Base-by-base conservation (phyloP, 2,797 vertebrate species). In the Atherinosoma microstoma region DNA sequence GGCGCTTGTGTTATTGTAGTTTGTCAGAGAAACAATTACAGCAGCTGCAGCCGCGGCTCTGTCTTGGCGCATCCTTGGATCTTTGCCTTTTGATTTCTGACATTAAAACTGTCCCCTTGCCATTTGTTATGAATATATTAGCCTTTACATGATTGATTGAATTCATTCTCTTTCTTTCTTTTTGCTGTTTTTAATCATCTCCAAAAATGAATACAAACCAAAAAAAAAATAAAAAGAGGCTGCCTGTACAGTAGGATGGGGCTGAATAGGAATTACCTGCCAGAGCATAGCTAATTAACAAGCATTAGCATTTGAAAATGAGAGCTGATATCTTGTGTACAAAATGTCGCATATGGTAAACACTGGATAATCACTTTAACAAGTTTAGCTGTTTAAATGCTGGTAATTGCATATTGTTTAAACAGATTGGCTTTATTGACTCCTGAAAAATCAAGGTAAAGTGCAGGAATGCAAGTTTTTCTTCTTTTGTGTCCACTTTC, bases 231-330 rank as follows among this genome's bases (percentile, higher is more conserved):
- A 49, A 51, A 58, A 64, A 69, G 22, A 78, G 82, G 88, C 49
- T 58, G 92, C 88, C 86, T 78, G 88, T 91, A 89, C 86, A 76
- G 87, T 89, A 90, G 93, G 91, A 90, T 90, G 83, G 75, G 73
- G 40, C 86, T 89, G 90, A 93, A 94, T 91, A 84, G 86, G 83
- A 93, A 93, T 91, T 85, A 92, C 88, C 91, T 86, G 12, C 72
- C 35, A 79, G 92, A 92, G 91, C 89, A 85, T 88, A 86, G 92
- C 92, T 93, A 93, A 94, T 94, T 95, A 93, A 82, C 73, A 47
- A 64, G 79, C 80, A 94, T 95, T 94, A 92, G 89, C 93, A 93
- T 95, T 94, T 94, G 91, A 91, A 94, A 92, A 95, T 95, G 82
- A 90, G 76, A 13, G 22, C 32, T 20, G 87, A 91, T 95, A 95